phyloP scores from a whole-genome alignment of 2,113 vertebrate genomes.

The Dicentrarchus labrax region DNA sequence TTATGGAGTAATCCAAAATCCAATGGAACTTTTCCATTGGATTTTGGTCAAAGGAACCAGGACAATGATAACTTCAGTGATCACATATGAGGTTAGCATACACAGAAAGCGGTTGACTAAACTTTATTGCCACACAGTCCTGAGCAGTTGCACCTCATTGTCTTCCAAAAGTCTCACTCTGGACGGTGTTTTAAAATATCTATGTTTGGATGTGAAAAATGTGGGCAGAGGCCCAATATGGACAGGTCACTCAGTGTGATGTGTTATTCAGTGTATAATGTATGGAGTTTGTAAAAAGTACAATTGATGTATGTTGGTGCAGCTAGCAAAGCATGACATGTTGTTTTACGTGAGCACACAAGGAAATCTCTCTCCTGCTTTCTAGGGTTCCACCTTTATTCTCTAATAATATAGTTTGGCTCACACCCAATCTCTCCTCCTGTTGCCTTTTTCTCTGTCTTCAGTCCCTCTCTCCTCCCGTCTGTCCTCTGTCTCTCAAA shows the following conservation, averaged over 20 bases:
- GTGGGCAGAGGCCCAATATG: not conserved
- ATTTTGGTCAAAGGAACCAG: too few species aligned
- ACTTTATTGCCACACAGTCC: not conserved
- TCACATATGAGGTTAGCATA: too few species aligned
- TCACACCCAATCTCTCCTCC: not conserved
- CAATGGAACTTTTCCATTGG: too few species aligned
- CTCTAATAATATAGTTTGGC: not conserved
- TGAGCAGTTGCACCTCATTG: too few species aligned
- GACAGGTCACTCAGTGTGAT: not conserved
- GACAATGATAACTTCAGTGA: not conserved
- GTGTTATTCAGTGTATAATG: too few species aligned
- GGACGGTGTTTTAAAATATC: not conserved
- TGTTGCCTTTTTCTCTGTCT: not conserved
- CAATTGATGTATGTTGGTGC: not conserved
- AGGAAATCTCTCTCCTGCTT: not conserved
- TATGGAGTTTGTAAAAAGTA: too few species aligned
- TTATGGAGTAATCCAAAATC: too few species aligned
- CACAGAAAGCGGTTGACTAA: not conserved
- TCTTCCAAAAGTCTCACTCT: too few species aligned
- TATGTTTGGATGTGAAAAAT: too few species aligned
- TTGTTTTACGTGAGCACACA: not conserved
- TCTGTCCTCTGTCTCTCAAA: conserved; percentile 38
- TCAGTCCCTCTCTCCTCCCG: not conserved
- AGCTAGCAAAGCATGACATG: not conserved
- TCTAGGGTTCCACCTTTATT: not conserved